phyloP scores from a whole-genome alignment of 1,140 invertebrate species.

The Drosophila seguyi region DNA sequence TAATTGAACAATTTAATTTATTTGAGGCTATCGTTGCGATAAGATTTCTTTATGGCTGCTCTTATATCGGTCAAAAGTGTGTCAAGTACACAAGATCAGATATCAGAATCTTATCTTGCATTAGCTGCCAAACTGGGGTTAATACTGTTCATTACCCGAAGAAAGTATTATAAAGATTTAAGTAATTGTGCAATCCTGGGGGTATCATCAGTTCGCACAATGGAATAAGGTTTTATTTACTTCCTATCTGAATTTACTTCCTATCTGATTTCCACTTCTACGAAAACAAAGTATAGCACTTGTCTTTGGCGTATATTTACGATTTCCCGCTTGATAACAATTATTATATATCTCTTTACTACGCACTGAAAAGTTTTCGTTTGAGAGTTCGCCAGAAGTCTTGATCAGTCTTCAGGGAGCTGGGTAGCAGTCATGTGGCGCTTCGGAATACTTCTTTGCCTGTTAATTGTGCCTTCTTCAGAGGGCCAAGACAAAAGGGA shows the following conservation, averaged over 20 bases:
- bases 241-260: not conserved
- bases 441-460: not conserved
- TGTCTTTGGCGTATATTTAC: not conserved
- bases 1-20: not conserved
- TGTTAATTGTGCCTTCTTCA: not conserved
- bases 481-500: not conserved
- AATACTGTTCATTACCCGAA: not conserved
- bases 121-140: not conserved
- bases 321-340: not conserved
- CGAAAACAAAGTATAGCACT: not conserved
- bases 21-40: not conserved
- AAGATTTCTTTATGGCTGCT: not conserved
- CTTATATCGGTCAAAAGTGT: not conserved
- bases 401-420: not conserved
- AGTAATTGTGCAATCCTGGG: no score
- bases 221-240: not conserved
- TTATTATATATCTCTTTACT: not conserved
- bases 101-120: not conserved
- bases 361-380: not conserved
- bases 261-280: not conserved
- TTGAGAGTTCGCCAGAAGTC: not conserved
- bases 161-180: no score
- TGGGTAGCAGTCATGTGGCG: not conserved
- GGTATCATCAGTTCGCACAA: not conserved
- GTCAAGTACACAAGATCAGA: not conserved